Percentiles rank a stretch among this genome's conserved stretches.
Conservation (phyloP, 2,113 vertebrate genomes). For the Alectura lathami region DNA sequence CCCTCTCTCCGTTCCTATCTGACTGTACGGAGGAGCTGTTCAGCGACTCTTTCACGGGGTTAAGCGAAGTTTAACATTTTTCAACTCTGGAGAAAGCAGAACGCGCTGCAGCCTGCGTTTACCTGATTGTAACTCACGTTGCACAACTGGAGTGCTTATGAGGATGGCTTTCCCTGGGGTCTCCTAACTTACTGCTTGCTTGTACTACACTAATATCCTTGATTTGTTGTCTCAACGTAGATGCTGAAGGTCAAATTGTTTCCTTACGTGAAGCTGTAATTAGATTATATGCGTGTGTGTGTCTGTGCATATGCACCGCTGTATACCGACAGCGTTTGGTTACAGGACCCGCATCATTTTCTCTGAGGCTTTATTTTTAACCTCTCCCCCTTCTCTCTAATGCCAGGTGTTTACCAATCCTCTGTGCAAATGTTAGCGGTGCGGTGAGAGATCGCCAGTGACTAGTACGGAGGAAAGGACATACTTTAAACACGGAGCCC, state of each 20-base stretch:
- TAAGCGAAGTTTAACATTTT: conserved; percentile 49
- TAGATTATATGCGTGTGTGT: conserved; percentile 70
- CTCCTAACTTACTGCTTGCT: conserved; percentile 82
- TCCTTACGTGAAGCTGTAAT: conserved; percentile 86
- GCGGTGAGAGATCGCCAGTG: neutral
- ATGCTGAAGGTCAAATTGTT: conserved; percentile 92
- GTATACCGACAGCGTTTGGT: conserved; percentile 3
- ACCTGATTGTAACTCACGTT: conserved; percentile 55
- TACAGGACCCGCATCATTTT: conserved; percentile 17
- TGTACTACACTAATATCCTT: conserved; percentile 85
- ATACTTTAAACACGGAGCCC: neutral
- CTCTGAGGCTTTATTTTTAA: conserved; percentile 48
- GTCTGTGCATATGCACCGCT: neutral
- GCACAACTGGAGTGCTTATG: conserved; percentile 58
- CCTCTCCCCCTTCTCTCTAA: neutral
- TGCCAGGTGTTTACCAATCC: neutral
- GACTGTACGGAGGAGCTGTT: neutral
- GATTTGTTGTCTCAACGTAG: conserved; percentile 88
- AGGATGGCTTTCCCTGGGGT: conserved; percentile 83
- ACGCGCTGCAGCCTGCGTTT: conserved; percentile 1
- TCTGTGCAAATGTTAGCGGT: neutral
- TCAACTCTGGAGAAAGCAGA: conserved; percentile 24
- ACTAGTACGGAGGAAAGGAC: neutral
- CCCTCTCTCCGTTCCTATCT: conserved; percentile 5
- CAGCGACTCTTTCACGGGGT: neutral